These are phyloP conservation scores for Drosophila pachea DNA, from an alignment of 1,140 invertebrate species.

Conservation along the genomic window DNA sequence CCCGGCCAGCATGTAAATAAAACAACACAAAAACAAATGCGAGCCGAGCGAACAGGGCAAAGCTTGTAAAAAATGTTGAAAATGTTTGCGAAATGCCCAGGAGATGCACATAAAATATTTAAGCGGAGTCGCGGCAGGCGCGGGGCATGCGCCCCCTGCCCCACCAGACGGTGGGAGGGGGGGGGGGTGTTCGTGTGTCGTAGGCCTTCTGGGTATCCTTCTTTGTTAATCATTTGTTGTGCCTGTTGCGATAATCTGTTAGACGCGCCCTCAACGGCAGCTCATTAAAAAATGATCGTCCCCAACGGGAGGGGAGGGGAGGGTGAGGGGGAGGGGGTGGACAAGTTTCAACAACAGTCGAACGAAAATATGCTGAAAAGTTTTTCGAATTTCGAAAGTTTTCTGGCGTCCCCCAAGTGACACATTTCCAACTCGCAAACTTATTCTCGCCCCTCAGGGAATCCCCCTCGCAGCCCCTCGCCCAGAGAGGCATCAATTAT, in stretches of 20 bases:
- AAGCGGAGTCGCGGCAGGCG: slow-evolving; percentile 50
- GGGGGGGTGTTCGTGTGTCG: slow-evolving; percentile 26
- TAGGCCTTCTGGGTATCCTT: too few relatives aligned
- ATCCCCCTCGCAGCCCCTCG: neutral
- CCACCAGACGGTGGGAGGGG: too few relatives aligned
- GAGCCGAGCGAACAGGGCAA: slow-evolving; percentile 46
- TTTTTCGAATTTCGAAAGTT: slow-evolving; percentile 48
- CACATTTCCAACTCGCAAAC: slow-evolving; percentile 68
- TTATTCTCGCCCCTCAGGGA: slow-evolving; percentile 39
- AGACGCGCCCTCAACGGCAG: slow-evolving; percentile 1
- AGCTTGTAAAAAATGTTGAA: slow-evolving; percentile 65
- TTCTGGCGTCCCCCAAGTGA: slow-evolving; percentile 53
- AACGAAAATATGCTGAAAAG: slow-evolving; percentile 21
- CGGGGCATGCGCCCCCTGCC: too few relatives aligned
- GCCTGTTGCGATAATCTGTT: slow-evolving; percentile 63
- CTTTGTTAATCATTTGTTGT: slow-evolving; percentile 69
- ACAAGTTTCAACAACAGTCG: slow-evolving; percentile 43
- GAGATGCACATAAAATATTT: slow-evolving; percentile 78
- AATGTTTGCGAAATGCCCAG: slow-evolving; percentile 76
- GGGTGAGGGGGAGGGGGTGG: neutral
- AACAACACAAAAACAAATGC: slow-evolving; percentile 11
- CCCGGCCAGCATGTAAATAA: slow-evolving; percentile 30
- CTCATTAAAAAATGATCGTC: slow-evolving; percentile 42
- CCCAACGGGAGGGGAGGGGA: slow-evolving; percentile 10
- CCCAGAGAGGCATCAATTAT: slow-evolving; percentile 17